Base-by-base conservation (phyloP, 2,113 vertebrate genomes). In the Promerops cafer region DNA sequence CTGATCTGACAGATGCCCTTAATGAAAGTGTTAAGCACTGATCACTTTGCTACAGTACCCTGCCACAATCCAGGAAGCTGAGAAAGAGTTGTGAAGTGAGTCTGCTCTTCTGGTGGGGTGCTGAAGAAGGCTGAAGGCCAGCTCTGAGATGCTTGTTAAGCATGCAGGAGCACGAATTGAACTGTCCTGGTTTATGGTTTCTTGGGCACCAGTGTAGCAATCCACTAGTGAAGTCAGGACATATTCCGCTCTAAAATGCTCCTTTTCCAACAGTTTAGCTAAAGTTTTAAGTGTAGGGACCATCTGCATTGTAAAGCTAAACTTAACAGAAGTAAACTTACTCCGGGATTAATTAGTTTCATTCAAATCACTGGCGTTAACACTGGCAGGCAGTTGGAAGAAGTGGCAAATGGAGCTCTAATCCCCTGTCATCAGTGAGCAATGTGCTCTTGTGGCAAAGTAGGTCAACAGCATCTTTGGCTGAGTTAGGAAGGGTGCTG, bases 101-200 rank as follows among this genome's bases (percentile, higher is more conserved):
- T 23, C 33, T 90, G 17, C 17, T 13, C 16, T 14, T 40, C 33
- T 52, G 47, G 6, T 78, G 11, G 12, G 16, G 8, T 68, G 26
- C 24, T 75, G 52, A 66, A 66, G 72, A 60, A 81, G 30, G 17
- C 4, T 87, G 40, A 84, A 81, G 20, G 16, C 15, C 52, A n/a
- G 12, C 14, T 81, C 42, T 59, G 22, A 1, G 3, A 17, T 5
- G 8, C 4, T 16, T 27, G 13, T 35, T 35, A 31, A 70, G 3
- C 11, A n/a, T 11, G 9, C 30, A 66, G 0, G 0, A 75, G 7
- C 6, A 56, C 11, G 16, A 40, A 5, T 5, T 49, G 23, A 52
- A 45, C 8, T 57, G 6, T 57, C 5, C 47, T 33, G 19, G 13
- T 72, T 83, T 59, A 26, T 13, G 63, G 11, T 5, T 40, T 82